phyloP scores from a whole-genome alignment of 2,888 invertebrate species.

The Coremacera marginata region DNA sequence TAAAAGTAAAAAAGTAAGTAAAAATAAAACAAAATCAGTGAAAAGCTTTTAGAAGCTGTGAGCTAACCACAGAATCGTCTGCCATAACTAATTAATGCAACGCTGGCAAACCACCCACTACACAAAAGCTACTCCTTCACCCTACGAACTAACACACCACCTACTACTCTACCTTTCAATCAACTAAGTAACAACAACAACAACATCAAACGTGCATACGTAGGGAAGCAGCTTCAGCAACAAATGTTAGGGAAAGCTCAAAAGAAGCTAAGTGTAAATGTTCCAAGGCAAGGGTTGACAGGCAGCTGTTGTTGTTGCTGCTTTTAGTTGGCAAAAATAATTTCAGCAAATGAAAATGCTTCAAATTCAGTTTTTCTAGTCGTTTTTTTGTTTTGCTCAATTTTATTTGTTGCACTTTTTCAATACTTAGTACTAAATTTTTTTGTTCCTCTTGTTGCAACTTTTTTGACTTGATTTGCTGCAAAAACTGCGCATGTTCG shows the following conservation, averaged over 20 bases:
- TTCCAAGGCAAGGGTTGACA: slow-evolving; percentile 17
- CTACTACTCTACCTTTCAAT: background rate
- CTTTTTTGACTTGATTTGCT: slow-evolving; percentile 34
- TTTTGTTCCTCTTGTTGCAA: slow-evolving; percentile 21
- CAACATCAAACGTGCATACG: no score
- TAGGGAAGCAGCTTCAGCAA: background rate
- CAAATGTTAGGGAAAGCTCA: background rate
- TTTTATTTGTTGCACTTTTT: slow-evolving; percentile 60
- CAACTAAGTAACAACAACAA: background rate
- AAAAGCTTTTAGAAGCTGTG: slow-evolving; percentile 66
- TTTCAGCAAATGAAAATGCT: slow-evolving; percentile 66
- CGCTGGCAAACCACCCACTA: slow-evolving; percentile 40
- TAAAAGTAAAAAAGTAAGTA: slow-evolving; percentile 8
- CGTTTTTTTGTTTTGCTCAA: slow-evolving; percentile 52
- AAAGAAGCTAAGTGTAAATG: background rate
- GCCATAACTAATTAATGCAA: slow-evolving; percentile 69
- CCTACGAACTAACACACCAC: background rate
- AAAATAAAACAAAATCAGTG: slow-evolving; percentile 51
- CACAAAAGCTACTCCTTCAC: background rate
- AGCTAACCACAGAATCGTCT: slow-evolving; percentile 67
- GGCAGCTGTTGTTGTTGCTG: background rate
- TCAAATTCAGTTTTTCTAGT: slow-evolving; percentile 64
- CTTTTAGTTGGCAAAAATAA: background rate
- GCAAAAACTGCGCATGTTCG: slow-evolving; percentile 63
- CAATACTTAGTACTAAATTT: slow-evolving; percentile 43